Evolutionary conservation across 23 tunicate genomes (phyloP), one percentile per base, ranked within the genome.

Genomic region (Halocynthia aurantium): DNA sequence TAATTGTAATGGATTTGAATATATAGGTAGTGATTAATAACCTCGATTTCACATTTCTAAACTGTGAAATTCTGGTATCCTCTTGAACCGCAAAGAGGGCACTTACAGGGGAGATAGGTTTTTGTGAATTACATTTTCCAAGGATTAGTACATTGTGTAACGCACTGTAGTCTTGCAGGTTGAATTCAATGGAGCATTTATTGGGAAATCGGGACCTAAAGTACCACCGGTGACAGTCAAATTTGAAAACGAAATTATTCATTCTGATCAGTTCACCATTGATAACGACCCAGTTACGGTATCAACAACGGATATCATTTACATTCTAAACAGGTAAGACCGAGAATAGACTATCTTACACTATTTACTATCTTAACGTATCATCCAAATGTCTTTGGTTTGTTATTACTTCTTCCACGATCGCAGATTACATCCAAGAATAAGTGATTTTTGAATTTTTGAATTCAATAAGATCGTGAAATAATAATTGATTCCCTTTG

Each of bases 181-280:
- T 55, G 83, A 81, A 15, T 90, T 90, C 70, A 84, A 56, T 49
- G 96, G 85, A 6, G 40, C 56, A 11, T 84, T 61, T 62, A 71
- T 22, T n/a, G 83, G 50, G 6, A 63, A 19, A 7, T 80, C 65
- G 12, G 83, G 76, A 8, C 89, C 86, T 0, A 76, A 76, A 63
- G 93, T 88, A 20, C 96, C 96, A 8, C 85, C 96, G 40, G 96
- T 90, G 69, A 81, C 70, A 8, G 65, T 90, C 53, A 56, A 52
- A 63, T 84, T 90, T 52, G 89, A 84, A 76, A 73, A 73, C 21
- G 44, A n/a, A 22, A 53, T 80, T 13, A 81, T 90, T 11, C 84
- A 80, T 50, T 56, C 76, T 6, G 78, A 76, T 8, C 18, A 69
- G n/a, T 21, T 6, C 11, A 15, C 8, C 0, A 7, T 75, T 15